Evolutionary conservation across 2,797 vertebrate species (phyloP).

Genomic region (Lutjanus campechanus): DNA sequence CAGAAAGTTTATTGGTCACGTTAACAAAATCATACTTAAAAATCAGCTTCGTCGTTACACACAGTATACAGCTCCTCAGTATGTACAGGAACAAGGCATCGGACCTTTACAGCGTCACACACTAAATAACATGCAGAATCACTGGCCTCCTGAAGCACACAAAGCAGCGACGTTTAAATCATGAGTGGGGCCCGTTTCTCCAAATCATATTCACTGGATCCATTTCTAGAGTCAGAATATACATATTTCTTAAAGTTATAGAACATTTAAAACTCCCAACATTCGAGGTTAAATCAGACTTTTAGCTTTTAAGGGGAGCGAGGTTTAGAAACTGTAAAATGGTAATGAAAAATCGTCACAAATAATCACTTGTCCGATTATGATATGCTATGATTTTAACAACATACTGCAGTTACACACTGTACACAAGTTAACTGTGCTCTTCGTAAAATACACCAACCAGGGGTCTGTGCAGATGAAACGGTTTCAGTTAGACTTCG

Average conservation of each 20-base stretch:
- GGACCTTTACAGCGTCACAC: conserved; percentile 58
- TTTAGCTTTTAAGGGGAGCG: background rate
- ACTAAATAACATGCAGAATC: conserved; percentile 70
- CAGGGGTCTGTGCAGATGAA: conserved; percentile 5
- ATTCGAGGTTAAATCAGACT: conserved; percentile 1
- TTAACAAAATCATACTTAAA: conserved; percentile 67
- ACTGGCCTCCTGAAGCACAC: conserved; percentile 25
- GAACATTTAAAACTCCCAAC: conserved; percentile 15
- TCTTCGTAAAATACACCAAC: conserved; percentile 46
- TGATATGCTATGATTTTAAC: conserved; percentile 18
- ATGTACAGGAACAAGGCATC: conserved; percentile 61
- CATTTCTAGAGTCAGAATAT: no score
- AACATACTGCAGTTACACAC: conserved; percentile 32
- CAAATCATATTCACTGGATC: no score
- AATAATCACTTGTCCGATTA: conserved; percentile 27
- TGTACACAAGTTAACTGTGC: conserved; percentile 40
- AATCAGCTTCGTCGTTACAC: conserved; percentile 43
- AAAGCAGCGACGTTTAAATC: conserved; percentile 17
- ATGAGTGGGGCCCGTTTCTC: background rate
- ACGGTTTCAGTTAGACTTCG: background rate
- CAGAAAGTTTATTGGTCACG: conserved; percentile 69
- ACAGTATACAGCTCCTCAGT: conserved; percentile 52
- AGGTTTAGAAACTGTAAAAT: conserved; percentile 9
- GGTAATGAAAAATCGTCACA: background rate
- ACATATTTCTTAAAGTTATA: background rate